A percentile compares a stretch with the other conserved stretches of the same genome.
Evolutionary conservation across 2,113 vertebrate species (phyloP).

Genomic region (Sphyrna mokarran): DNA sequence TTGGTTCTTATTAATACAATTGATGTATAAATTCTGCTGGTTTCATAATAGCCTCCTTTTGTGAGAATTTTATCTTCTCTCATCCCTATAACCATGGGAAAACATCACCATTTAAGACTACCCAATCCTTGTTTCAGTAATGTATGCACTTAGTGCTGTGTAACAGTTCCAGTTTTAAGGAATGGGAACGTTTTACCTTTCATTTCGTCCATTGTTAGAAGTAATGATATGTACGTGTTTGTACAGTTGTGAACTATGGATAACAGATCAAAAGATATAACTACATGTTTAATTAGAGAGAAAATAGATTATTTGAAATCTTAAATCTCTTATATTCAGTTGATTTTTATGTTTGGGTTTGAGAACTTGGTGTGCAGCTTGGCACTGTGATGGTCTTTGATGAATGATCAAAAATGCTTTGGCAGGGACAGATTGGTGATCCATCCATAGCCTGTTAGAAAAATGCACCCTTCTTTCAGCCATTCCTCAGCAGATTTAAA

Average conservation of each 20-base stretch:
- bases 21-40: neutral
- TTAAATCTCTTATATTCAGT: neutral
- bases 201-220: no score
- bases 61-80: neutral
- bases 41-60: neutral
- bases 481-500: neutral
- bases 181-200: no score
- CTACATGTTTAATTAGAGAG: neutral
- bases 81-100: neutral
- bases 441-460: neutral
- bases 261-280: neutral
- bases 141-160: neutral
- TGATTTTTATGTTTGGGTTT: neutral
- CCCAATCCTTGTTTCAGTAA: neutral
- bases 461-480: neutral
- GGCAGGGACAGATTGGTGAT: neutral
- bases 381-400: neutral
- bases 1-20: neutral
- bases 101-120: neutral
- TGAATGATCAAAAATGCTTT: neutral
- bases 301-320: neutral
- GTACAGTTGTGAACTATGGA: neutral
- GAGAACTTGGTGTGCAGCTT: neutral
- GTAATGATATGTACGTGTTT: neutral
- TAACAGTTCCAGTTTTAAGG: no score